Conservation (phyloP, 2,797 vertebrate species). For the Malurus splendens region DNA sequence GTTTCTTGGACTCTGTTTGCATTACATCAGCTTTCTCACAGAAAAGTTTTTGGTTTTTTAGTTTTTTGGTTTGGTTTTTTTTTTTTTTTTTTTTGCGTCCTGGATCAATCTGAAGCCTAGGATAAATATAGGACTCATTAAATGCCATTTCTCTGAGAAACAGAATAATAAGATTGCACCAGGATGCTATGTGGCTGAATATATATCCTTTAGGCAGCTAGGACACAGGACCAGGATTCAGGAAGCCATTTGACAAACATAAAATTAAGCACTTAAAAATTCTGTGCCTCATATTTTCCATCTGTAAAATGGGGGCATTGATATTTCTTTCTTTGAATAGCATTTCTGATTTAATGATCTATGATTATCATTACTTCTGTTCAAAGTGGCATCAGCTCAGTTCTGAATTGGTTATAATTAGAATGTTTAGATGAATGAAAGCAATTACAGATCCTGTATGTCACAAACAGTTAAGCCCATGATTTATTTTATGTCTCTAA, state of each 20-base stretch:
- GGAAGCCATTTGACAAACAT: constrained; percentile 23
- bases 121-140: constrained; percentile 36
- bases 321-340: constrained; percentile 14
- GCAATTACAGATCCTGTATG: neutral
- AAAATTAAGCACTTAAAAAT: constrained; percentile 30
- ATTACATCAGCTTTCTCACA: constrained; percentile 7
- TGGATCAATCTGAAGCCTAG: constrained; percentile 4
- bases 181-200: constrained; percentile 2
- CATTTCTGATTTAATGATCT: constrained; percentile 36
- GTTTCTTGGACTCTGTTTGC: neutral
- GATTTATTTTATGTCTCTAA: constrained; percentile 16
- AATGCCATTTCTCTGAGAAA: constrained; percentile 28
- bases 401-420: constrained; percentile 26
- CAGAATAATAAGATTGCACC: neutral
- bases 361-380: constrained; percentile 37
- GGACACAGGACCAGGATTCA: neutral
- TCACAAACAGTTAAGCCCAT: neutral
- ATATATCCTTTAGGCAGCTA: neutral
- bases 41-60: neutral
- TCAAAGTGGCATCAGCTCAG: constrained; percentile 22
- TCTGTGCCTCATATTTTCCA: neutral
- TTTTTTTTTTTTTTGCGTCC: too few species aligned
- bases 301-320: constrained; percentile 11
- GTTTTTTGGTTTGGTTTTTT: neutral
- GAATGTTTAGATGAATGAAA: constrained; percentile 37